Base-by-base conservation (phyloP, 2,888 invertebrate species). In the Ochropleura leucogaster region DNA sequence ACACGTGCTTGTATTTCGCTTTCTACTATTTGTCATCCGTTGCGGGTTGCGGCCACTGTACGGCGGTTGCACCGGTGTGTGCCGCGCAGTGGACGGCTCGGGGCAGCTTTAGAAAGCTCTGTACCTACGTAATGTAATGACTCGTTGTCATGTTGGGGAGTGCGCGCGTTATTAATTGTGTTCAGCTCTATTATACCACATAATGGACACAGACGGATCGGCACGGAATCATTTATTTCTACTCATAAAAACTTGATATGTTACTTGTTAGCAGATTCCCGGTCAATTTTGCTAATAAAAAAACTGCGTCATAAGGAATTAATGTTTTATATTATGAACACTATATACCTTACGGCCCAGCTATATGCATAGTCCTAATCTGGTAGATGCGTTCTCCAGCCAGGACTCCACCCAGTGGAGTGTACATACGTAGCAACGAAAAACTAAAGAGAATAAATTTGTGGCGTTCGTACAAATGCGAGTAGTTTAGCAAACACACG, bases 1-100 rank as follows among this genome's bases (percentile, higher is more conserved):
- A 85, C 87, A 85, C 89, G 90, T 87, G 87, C 80, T 79, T 87
- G 81, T 85, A 89, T 89, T 86, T 86, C 76, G 87, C 92, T 92
- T 92, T 92, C 92, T 89, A 90, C 75, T 87, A 82, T 87, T 85
- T 60, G 63, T 20, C 51, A 60, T 83, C 75, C 84, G 68, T 74
- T 72, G 72, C 81, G 66, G 74, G 67, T 66, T 77, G 81, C 14
- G 3, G 12, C 5, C 2, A 18, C 4, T 9, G 5, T 9, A 18
- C 18, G 20, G 30, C 40, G 8, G 18, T 0, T 0, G 3, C 70
- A 65, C 53, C 47, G 74, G 64, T 63, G n/a, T 8, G 42, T 9
- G 16, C 46, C 65, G 44, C 47, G 83, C 77, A 64, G 68, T 74
- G 79, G 49, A 68, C 42, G 53, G 62, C 7, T 16, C 5, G 47